A percentile compares a stretch with the other conserved stretches of the same genome.
These are phyloP conservation scores for Drosophila koepferae DNA, from an alignment of 2,888 invertebrate species.

Conservation along the genomic window DNA sequence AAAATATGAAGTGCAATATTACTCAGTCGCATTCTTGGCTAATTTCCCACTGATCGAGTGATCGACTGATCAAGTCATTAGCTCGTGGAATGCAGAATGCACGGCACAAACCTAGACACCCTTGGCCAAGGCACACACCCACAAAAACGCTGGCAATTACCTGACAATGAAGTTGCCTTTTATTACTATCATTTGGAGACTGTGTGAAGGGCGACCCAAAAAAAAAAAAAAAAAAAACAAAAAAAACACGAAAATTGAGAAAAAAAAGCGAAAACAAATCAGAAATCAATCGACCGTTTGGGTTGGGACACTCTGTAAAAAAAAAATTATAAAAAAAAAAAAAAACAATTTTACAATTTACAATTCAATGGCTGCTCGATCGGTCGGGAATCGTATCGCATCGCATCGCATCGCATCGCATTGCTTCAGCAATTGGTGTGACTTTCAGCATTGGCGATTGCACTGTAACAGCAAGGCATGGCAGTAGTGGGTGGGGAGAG, in stretches of 20 bases:
- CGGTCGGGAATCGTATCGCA: background rate
- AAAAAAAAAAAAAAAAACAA: constrained; percentile 17
- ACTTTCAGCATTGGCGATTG: constrained; percentile 66
- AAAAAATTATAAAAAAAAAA: constrained; percentile 6
- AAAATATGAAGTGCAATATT: constrained; percentile 13
- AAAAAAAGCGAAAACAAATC: constrained; percentile 32
- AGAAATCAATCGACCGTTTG: constrained; percentile 48
- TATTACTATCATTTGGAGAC: constrained; percentile 66
- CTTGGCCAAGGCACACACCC: constrained; percentile 70
- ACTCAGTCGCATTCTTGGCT: constrained; percentile 34
- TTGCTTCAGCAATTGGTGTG: constrained; percentile 64
- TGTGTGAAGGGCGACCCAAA: constrained; percentile 55
- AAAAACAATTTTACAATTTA: constrained; percentile 43
- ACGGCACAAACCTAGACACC: constrained; percentile 29
- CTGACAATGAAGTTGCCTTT: constrained; percentile 59
- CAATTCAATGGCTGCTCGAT: constrained; percentile 71
- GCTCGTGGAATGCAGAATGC: constrained; percentile 37
- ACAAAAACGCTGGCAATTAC: constrained; percentile 48
- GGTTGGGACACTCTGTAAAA: constrained; percentile 10
- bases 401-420: constrained; percentile 15
- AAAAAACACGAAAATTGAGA: constrained; percentile 1
- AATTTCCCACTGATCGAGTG: constrained; percentile 27
- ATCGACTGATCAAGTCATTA: constrained; percentile 51
- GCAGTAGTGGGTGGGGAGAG: constrained; percentile 28
- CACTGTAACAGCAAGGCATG: constrained; percentile 41